Conservation (phyloP, 2,888 invertebrate species). For the Ariolimax columbianus region DNA sequence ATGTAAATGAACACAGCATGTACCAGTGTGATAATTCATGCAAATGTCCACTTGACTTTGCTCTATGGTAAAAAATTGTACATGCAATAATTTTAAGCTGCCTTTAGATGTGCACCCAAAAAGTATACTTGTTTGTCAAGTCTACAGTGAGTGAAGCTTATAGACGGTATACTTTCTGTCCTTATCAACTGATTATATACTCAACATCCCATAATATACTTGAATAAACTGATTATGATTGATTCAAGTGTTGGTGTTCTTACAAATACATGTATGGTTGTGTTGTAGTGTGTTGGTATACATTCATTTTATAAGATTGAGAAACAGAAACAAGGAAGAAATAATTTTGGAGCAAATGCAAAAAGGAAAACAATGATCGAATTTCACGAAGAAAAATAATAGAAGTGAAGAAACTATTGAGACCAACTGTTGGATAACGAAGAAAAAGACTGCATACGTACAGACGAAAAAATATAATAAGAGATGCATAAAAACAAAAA, state of each 20-base stretch:
- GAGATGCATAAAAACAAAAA: too few relatives aligned
- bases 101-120: background rate
- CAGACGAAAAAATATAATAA: too few relatives aligned
- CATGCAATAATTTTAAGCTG: background rate
- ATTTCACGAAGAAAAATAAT: too few relatives aligned
- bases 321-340: too few relatives aligned
- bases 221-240: background rate
- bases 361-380: too few relatives aligned
- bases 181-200: background rate
- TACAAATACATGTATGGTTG: background rate
- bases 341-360: too few relatives aligned
- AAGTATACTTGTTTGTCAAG: background rate
- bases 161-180: background rate
- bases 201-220: background rate
- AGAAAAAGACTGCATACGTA: too few relatives aligned
- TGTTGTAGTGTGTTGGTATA: too few relatives aligned
- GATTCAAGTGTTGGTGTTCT: background rate
- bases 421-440: too few relatives aligned
- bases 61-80: background rate
- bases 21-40: background rate
- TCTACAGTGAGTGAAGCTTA: background rate
- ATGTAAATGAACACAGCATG: too few relatives aligned
- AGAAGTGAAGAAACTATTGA: too few relatives aligned
- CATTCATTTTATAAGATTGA: too few relatives aligned
- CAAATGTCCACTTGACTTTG: background rate